Percentiles rank a stretch among this genome's conserved stretches.
Evolutionary conservation across 2,888 invertebrate genomes (phyloP).

Genomic region (Drosophila koepferae): DNA sequence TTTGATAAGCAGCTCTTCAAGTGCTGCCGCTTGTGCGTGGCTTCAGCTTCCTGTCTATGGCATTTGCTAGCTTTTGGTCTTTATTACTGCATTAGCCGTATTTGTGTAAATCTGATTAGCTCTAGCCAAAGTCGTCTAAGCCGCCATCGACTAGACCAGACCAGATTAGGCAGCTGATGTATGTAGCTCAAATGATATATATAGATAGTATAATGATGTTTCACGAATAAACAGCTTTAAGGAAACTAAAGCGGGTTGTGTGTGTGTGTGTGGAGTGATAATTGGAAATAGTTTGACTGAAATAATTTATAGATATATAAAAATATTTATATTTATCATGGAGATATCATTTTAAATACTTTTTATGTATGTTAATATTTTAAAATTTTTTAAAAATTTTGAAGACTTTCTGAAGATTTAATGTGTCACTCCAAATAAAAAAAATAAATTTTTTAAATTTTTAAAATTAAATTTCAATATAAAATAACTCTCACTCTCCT

Average conservation of each 20-base stretch:
- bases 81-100: conserved; percentile 70
- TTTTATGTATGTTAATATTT: neutral
- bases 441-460: too few species aligned
- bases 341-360: neutral
- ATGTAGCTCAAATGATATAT: neutral
- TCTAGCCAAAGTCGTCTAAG: conserved; percentile 25
- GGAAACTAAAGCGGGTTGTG: neutral
- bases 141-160: conserved; percentile 9
- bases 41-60: conserved; percentile 13
- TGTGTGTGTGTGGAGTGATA: too few species aligned
- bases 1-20: conserved; percentile 69
- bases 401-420: too few species aligned
- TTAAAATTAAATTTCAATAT: too few species aligned
- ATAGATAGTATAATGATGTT: too few species aligned
- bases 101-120: conserved; percentile 62
- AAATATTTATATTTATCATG: neutral
- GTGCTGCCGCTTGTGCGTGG: conserved; percentile 48
- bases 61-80: conserved; percentile 39
- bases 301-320: neutral
- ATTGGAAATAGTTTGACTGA: neutral
- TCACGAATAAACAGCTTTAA: neutral
- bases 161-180: conserved; percentile 17
- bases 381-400: too few species aligned
- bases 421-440: too few species aligned
- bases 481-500: too few species aligned